These are phyloP conservation scores for Lasioglossum marginatum DNA, from an alignment of 2,888 invertebrate species.

Conservation along the genomic window DNA sequence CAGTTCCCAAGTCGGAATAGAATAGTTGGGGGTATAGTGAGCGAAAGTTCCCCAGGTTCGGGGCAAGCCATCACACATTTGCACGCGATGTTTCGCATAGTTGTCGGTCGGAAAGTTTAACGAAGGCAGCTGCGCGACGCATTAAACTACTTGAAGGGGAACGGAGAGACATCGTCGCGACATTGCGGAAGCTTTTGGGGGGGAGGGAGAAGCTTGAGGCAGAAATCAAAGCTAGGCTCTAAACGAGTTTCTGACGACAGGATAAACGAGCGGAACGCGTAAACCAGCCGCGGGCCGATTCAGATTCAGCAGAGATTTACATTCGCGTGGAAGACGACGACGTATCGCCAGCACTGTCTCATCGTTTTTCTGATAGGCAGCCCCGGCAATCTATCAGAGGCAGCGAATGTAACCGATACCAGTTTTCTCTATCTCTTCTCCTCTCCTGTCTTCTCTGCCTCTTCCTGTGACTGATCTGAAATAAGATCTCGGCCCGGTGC, in stretches of 20 bases:
- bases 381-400: constrained; percentile 38
- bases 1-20: neutral
- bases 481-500: neutral
- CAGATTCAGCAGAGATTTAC: neutral
- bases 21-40: neutral
- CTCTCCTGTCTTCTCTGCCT: neutral
- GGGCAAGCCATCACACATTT: neutral
- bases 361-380: constrained; percentile 31
- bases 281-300: neutral
- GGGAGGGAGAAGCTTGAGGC: neutral
- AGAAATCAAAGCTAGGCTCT: constrained; percentile 40
- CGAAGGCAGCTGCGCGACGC: neutral
- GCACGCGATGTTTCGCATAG: constrained; percentile 15
- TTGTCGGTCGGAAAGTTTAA: constrained; percentile 15
- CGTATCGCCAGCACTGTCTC: constrained; percentile 33
- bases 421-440: neutral
- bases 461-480: constrained; percentile 1
- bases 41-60: neutral
- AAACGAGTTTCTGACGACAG: constrained; percentile 69
- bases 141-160: neutral
- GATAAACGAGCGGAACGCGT: constrained; percentile 25
- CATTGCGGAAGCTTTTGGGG: neutral
- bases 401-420: constrained; percentile 10
- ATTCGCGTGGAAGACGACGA: neutral
- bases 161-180: neutral